phyloP scores from a whole-genome alignment of 2,113 vertebrate genomes.

The human region GRCh38 chr5:142749001-142749500 shows the following conservation, averaged over 20 bases:
- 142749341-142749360: too few relatives aligned
- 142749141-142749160: constrained; percentile 11
- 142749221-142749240: neutral
- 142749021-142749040: neutral
- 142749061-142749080: neutral
- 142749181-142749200: constrained; percentile 28
- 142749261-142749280: neutral
- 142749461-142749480: too few relatives aligned
- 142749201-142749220: constrained; percentile 1
- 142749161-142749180: constrained; percentile 42
- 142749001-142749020: neutral
- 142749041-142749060: neutral
- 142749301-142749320: too few relatives aligned
- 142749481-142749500: too few relatives aligned
- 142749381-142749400: too few relatives aligned
- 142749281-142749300: neutral
- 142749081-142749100: neutral
- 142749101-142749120: constrained; percentile 34
- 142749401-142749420: too few relatives aligned
- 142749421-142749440: too few relatives aligned
- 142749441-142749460: too few relatives aligned
- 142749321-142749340: too few relatives aligned
- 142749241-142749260: neutral
- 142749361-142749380: too few relatives aligned
- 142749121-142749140: constrained; percentile 52